phyloP scores from a whole-genome alignment of 2,113 vertebrate species.

The Tyto alba region DNA sequence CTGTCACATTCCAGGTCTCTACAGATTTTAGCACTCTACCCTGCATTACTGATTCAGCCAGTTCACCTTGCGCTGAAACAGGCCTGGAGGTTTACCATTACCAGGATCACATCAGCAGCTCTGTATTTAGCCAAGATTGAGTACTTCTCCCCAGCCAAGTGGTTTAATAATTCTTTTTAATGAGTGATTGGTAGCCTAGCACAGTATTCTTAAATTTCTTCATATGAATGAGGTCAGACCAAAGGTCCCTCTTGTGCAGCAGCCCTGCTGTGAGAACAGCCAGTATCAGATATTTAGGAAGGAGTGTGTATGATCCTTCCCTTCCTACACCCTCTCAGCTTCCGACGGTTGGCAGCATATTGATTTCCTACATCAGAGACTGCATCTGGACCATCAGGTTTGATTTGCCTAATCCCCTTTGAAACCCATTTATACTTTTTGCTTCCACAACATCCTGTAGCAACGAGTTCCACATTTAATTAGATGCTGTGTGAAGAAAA shows the following conservation, averaged over 20 bases:
- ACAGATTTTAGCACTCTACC: neutral
- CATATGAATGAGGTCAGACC: neutral
- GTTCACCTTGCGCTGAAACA: neutral
- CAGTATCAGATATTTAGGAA: neutral
- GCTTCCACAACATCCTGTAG: neutral
- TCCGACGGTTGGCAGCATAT: neutral
- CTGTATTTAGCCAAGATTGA: neutral
- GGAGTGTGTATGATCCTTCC: neutral
- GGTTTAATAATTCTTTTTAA: neutral
- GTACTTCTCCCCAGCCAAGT: neutral
- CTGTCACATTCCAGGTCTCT: neutral
- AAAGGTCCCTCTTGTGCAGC: neutral
- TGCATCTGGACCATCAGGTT: neutral
- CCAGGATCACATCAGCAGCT: neutral
- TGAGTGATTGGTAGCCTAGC: neutral
- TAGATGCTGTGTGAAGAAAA: neutral
- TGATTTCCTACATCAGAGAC: neutral
- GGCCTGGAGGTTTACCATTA: neutral
- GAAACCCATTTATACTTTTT: neutral
- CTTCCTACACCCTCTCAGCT: neutral
- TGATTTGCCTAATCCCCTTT: neutral
- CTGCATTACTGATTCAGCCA: neutral
- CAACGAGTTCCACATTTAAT: neutral
- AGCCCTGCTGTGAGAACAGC: neutral
- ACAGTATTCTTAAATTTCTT: neutral